Evolutionary conservation across 2,888 invertebrate species (phyloP), one percentile per base, ranked within the genome.

Genomic region (Achlya flavicornis): DNA sequence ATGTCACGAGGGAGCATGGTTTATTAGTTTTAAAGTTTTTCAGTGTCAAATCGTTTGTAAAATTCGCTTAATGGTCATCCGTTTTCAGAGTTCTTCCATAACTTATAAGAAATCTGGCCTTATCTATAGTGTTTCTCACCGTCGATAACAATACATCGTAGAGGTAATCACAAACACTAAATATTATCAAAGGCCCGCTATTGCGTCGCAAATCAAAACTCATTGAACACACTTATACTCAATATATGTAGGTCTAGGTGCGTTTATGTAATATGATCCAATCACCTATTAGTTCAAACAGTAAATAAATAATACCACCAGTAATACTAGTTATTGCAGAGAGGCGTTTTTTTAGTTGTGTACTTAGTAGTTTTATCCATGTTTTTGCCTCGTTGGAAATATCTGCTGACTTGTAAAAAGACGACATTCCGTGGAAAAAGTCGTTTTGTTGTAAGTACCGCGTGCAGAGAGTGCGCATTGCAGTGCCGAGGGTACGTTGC

Each of bases 241-340:
- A 53, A 53, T 53, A 19, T 53, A 53, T 16, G 0, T 14, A 14
- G 14, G 46, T 46, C 14, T 46, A 46, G 14, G 6, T 14, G 3
- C 19, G 19, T 53, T 53, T 53, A 53, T 53, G 10, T 53, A 53
- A 62, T 67, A 71, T 73, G 76, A 80, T 79, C 80, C 71, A 76
- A 66, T 76, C 75, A 72, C 68, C 68, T 65, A 69, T 48, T 61
- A 65, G 63, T 60, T 66, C 71, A 72, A 71, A 66, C 69, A 64
- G 57, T 74, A 77, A 77, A 70, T 75, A 71, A 74, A 81, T 83
- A 77, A 81, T 79, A 61, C 46, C 63, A 67, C 67, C 67, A 67
- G 63, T 67, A 64, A 63, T 63, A 64, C 43, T 41, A 12, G 46
- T 32, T 38, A 35, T n/a, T 46, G 5, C 46, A n/a, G 0, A 46